Base-by-base conservation (phyloP, 2,797 vertebrate species). In the Pteropus rufus region DNA sequence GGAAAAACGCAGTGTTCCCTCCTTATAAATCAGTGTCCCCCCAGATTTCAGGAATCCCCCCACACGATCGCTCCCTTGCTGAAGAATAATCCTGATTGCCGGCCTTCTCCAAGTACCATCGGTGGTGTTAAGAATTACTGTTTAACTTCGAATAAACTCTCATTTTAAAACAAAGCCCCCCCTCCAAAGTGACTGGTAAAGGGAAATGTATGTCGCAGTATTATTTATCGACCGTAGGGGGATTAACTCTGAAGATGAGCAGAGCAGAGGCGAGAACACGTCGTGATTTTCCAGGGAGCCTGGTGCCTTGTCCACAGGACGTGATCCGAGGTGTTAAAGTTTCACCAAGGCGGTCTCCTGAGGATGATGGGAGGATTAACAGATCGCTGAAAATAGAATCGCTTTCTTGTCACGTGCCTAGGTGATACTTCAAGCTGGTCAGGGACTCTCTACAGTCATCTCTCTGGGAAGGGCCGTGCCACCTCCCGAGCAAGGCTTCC, bases 111-210 rank as follows among this genome's bases (percentile, higher is more conserved):
- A 10, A 87, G 84, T 15, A 79, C 29, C 54, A 16, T 34, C 2
- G 3, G 31, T 3, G 44, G 36, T 60, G 39, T 85, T 82, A 73
- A 70, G 88, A 95, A 93, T 92, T 88, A 81, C 94, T 64, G 56
- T 76, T 82, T 62, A 94, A 54, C 93, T 91, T 80, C 39, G 29
- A 70, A 86, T 92, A 90, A 69, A 60, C 84, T 41, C 79, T 44
- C 2, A 4, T 81, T 93, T 91, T 29, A 54, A 81, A 87, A 52
- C 24, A 31, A 11, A 24, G 49, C 49, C 15, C 49, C 36, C 15
- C 46, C 12, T n/a, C n/a, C 16, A 56, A 86, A 69, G 54, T 10
- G 5, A 39, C 26, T 72, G 76, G 7, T 23, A 21, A 70, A 31
- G 36, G 73, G 62, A 26, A 85, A 67, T 83, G 14, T 18, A 36